Conservation (phyloP, 2,888 invertebrate genomes). For the Conops quadrifasciatus region DNA sequence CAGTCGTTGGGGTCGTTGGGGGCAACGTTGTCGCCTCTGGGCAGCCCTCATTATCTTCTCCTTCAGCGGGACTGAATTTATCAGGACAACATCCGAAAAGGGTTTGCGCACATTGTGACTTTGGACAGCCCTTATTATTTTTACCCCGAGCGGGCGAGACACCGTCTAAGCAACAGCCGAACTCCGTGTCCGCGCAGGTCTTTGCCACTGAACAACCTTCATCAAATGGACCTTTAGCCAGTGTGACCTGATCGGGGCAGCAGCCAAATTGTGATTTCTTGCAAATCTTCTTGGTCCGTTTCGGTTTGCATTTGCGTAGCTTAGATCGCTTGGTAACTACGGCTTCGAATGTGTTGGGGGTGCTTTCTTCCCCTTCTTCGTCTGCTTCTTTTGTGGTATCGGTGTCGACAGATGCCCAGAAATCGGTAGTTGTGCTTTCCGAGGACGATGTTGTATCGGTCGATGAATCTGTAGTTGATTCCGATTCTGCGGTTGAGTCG, state of each 20-base stretch:
- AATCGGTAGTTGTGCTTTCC: constrained; percentile 57
- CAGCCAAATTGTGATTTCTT: constrained; percentile 78
- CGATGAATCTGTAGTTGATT: constrained; percentile 38
- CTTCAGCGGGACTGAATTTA: constrained; percentile 78
- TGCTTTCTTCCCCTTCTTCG: constrained; percentile 66
- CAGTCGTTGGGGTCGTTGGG: constrained; percentile 53
- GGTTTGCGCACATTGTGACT: constrained; percentile 76
- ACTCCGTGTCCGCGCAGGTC: constrained; percentile 79
- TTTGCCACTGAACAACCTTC: constrained; percentile 77
- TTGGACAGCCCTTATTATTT: constrained; percentile 79
- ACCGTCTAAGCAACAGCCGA: constrained; percentile 85
- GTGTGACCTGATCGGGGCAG: constrained; percentile 80
- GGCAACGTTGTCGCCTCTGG: constrained; percentile 69
- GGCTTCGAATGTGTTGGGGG: constrained; percentile 68
- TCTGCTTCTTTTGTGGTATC: constrained; percentile 45
- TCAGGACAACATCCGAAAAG: constrained; percentile 90
- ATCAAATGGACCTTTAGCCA: constrained; percentile 83
- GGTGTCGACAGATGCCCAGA: constrained; percentile 57
- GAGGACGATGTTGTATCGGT: constrained; percentile 50
- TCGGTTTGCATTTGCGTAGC: constrained; percentile 70
- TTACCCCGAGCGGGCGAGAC: constrained; percentile 80
- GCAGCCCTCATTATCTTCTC: constrained; percentile 84
- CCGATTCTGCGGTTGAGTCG: constrained; percentile 37
- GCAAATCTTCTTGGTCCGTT: constrained; percentile 67
- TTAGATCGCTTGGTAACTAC: constrained; percentile 67